These are phyloP conservation scores for Neosilurus hyrtlii DNA, from an alignment of 2,797 vertebrate genomes.

Conservation along the genomic window DNA sequence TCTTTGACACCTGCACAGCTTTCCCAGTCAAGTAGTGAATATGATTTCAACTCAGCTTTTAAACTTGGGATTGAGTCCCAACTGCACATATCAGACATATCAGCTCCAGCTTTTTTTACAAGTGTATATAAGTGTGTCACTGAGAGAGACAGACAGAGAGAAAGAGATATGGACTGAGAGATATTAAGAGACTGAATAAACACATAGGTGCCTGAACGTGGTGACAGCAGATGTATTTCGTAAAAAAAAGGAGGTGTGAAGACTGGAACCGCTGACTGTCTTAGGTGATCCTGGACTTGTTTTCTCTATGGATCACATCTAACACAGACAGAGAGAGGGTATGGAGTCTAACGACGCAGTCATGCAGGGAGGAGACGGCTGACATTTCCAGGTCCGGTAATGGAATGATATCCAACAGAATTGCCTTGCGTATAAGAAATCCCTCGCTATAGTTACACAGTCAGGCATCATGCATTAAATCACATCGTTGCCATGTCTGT, in stretches of 20 bases:
- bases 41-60: not conserved
- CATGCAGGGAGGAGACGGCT: conserved; percentile 20
- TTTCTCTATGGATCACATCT: not conserved
- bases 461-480: conserved; percentile 53
- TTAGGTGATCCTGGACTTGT: not conserved
- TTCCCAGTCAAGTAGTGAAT: not conserved
- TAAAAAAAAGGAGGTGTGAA: not conserved
- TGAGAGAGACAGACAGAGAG: not conserved
- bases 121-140: not conserved
- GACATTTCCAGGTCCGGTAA: conserved; percentile 53
- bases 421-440: conserved; percentile 54
- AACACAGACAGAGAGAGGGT: not conserved
- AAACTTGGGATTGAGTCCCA: not conserved
- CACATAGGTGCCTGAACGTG: not conserved
- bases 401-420: conserved; percentile 52
- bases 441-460: conserved; percentile 56
- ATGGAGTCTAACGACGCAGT: not conserved
- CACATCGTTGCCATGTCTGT: conserved; percentile 33
- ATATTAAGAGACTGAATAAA: conserved; percentile 12
- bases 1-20: conserved; percentile 8
- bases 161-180: not conserved
- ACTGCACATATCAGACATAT: not conserved
- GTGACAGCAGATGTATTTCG: not conserved
- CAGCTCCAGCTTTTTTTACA: conserved; percentile 13
- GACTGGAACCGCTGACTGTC: not conserved